Evolutionary conservation across 2,888 invertebrate genomes (phyloP).

Genomic region (Strigamia transsilvanica): DNA sequence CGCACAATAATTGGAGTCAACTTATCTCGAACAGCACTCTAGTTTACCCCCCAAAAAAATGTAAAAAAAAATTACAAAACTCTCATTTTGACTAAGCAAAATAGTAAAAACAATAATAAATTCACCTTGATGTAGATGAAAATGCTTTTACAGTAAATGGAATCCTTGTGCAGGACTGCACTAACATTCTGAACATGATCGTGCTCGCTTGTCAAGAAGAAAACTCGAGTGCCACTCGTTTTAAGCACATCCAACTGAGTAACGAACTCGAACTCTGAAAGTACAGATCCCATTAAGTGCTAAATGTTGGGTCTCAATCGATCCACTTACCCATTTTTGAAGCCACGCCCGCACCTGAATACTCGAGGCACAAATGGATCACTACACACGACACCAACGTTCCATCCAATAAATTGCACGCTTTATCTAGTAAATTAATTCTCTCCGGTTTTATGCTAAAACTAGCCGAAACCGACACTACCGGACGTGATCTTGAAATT

Average conservation of each 20-base stretch:
- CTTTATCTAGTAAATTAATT: conserved; percentile 80
- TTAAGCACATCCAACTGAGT: conserved; percentile 81
- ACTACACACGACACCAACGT: conserved; percentile 76
- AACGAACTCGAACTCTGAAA: conserved; percentile 77
- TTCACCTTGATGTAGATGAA: conserved; percentile 69
- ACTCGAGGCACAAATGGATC: conserved; percentile 80
- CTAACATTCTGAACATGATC: conserved; percentile 71
- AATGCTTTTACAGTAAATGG: conserved; percentile 67
- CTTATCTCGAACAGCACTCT: conserved; percentile 80
- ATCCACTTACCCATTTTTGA: conserved; percentile 71
- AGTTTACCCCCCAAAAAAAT: no score
- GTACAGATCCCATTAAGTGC: background rate
- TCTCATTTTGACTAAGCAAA: background rate
- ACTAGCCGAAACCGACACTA: conserved; percentile 81
- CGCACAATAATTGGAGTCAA: conserved; percentile 89
- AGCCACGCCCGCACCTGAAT: conserved; percentile 79
- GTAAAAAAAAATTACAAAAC: background rate
- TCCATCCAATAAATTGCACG: conserved; percentile 74
- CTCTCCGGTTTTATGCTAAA: conserved; percentile 75
- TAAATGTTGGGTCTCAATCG: background rate
- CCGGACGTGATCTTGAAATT: conserved; percentile 77
- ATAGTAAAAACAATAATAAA: background rate
- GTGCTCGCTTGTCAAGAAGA: conserved; percentile 75
- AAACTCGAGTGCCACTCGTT: conserved; percentile 78
- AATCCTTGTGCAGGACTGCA: conserved; percentile 67